phyloP scores from a whole-genome alignment of 2,797 vertebrate genomes.

The Zenarchopterus dispar region DNA sequence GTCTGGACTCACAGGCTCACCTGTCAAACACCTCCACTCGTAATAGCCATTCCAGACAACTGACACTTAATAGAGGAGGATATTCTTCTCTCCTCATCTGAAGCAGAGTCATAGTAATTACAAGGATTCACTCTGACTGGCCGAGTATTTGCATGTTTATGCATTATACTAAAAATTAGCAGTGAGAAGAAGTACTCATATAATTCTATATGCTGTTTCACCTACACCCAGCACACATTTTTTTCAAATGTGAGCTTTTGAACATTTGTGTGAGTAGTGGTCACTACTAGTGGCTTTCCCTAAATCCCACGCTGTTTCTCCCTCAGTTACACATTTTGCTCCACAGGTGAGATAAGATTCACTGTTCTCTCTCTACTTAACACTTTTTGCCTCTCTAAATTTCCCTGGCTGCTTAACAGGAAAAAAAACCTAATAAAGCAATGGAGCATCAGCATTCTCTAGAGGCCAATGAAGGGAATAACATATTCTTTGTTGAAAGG shows the following conservation, averaged over 20 bases:
- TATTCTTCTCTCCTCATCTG: constrained; percentile 4
- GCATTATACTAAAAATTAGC: not conserved
- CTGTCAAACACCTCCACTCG: constrained; percentile 3
- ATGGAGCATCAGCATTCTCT: constrained; percentile 77
- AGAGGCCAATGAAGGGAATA: constrained; percentile 60
- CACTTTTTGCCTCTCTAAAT: constrained; percentile 11
- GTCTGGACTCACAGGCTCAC: constrained; percentile 11
- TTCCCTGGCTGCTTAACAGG: not conserved
- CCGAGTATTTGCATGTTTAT: not conserved
- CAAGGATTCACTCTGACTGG: constrained; percentile 7
- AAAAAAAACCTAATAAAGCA: constrained; percentile 17
- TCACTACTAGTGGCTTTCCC: constrained; percentile 19
- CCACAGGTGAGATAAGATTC: constrained; percentile 38
- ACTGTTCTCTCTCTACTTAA: constrained; percentile 48
- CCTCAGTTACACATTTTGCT: constrained; percentile 32
- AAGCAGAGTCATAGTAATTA: not conserved
- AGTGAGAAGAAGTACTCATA: no score
- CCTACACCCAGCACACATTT: no score
- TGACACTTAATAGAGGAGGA: not conserved
- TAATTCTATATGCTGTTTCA: no score
- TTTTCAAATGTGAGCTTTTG: not conserved
- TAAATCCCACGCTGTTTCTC: constrained; percentile 6
- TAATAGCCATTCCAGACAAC: constrained; percentile 1
- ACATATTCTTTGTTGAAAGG: constrained; percentile 34
- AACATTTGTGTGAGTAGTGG: not conserved